Evolutionary conservation across 2,113 vertebrate species (phyloP).

Genomic region (Pteronura brasiliensis): DNA sequence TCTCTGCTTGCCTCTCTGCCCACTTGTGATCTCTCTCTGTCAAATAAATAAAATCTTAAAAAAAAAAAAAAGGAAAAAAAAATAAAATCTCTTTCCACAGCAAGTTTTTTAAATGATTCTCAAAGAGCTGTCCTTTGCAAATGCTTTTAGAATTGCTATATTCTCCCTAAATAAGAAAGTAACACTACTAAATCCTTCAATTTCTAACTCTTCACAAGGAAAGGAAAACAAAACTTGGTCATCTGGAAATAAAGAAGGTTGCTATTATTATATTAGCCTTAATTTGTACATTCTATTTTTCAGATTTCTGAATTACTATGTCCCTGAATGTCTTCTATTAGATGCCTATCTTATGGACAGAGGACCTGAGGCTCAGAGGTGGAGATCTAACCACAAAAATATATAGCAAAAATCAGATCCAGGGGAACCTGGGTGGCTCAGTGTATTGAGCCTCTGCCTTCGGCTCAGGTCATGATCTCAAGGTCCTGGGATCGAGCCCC

Average conservation of each 20-base stretch:
- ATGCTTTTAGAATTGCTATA: background rate
- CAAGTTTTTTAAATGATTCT: background rate
- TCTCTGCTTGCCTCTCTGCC: no score
- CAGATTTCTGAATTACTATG: background rate
- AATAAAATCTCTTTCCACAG: background rate
- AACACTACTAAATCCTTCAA: background rate
- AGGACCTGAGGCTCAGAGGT: background rate
- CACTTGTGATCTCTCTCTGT: no score
- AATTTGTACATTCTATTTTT: background rate
- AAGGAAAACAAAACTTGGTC: background rate
- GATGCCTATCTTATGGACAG: background rate
- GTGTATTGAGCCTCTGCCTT: no score
- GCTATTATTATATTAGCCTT: background rate
- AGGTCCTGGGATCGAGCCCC: no score
- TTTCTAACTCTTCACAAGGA: background rate
- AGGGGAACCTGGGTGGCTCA: no score
- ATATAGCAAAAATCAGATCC: background rate
- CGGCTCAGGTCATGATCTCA: no score
- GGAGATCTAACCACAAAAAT: background rate
- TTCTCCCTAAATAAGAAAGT: background rate
- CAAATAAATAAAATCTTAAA: no score
- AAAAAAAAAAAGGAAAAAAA: no score
- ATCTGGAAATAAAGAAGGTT: background rate
- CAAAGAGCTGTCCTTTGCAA: background rate
- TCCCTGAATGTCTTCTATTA: background rate